A percentile compares a stretch with the other conserved stretches of the same genome.
These are phyloP conservation scores for Triplophysa rosa DNA, from an alignment of 2,113 vertebrate genomes.

Conservation along the genomic window DNA sequence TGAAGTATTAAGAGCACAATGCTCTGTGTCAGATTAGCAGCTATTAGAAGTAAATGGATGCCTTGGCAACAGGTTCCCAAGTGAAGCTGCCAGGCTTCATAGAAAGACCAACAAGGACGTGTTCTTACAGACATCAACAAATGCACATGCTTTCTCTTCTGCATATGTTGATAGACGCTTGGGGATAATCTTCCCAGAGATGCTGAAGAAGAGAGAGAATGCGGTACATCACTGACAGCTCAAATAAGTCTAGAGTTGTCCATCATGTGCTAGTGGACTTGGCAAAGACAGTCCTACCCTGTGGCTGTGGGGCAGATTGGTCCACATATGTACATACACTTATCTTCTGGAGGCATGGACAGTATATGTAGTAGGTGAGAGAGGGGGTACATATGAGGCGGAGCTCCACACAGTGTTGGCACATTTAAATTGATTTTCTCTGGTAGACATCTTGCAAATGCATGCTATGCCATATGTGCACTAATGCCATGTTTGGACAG, in stretches of 20 bases:
- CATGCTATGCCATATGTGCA: not conserved
- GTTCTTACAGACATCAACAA: not conserved
- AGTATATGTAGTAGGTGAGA: not conserved
- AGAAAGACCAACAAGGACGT: constrained; percentile 15
- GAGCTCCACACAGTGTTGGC: constrained; percentile 8
- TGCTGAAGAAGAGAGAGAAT: constrained; percentile 13
- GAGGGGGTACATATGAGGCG: not conserved
- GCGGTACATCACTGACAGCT: not conserved
- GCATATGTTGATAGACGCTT: constrained; percentile 42
- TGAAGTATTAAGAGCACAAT: constrained; percentile 14
- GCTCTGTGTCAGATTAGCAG: constrained; percentile 11
- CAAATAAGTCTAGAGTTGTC: not conserved
- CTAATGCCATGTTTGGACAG: not conserved
- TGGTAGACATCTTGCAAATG: not conserved
- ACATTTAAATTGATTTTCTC: constrained; percentile 40
- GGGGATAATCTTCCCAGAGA: not conserved
- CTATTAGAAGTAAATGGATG: constrained; percentile 23
- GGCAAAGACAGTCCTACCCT: not conserved
- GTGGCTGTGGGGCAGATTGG: constrained; percentile 30
- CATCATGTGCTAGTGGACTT: constrained; percentile 9
- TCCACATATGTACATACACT: constrained; percentile 21
- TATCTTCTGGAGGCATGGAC: not conserved
- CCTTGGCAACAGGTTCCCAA: constrained; percentile 42
- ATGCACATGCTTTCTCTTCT: not conserved
- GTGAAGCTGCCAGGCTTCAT: constrained; percentile 25